Percentiles rank a stretch among this genome's conserved stretches.
These are phyloP conservation scores for Aphidius colemani DNA, from an alignment of 2,888 invertebrate species.

Conservation along the genomic window DNA sequence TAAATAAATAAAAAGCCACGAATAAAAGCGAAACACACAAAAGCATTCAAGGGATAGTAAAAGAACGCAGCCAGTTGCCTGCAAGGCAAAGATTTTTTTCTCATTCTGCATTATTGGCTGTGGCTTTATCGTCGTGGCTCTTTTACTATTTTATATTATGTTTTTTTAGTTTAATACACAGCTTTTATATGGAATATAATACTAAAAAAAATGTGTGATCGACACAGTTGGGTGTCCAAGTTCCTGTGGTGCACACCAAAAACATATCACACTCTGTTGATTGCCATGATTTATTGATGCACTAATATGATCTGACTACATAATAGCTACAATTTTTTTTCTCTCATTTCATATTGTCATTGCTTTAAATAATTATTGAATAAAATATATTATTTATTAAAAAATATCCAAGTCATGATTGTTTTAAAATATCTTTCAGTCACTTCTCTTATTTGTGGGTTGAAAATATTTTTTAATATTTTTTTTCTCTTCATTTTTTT, in stretches of 20 bases:
- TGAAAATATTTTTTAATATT: not conserved
- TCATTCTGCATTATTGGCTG: not conserved
- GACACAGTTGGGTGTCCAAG: conserved; percentile 41
- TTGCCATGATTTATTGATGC: conserved; percentile 51
- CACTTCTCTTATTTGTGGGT: not conserved
- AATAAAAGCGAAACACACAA: conserved; percentile 4
- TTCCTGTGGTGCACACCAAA: conserved; percentile 54
- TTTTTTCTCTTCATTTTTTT: not conserved
- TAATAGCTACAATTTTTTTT: conserved; percentile 26
- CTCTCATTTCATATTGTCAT: not conserved
- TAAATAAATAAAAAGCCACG: conserved; percentile 1
- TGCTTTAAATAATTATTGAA: not conserved
- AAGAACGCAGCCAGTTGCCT: not conserved
- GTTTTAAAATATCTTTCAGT: not conserved
- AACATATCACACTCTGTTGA: conserved; percentile 48
- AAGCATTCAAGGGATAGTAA: not conserved
- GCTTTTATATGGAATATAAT: conserved; percentile 1
- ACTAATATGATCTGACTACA: conserved; percentile 46
- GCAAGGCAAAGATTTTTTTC: too few relatives aligned
- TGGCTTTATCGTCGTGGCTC: conserved; percentile 14
- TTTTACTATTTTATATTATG: not conserved
- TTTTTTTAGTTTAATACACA: not conserved
- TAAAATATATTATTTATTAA: not conserved
- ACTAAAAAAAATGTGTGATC: conserved; percentile 28
- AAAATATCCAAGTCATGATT: not conserved